Evolutionary conservation across 2,797 vertebrate species (phyloP).

Genomic region (Propithecus perrieri): DNA sequence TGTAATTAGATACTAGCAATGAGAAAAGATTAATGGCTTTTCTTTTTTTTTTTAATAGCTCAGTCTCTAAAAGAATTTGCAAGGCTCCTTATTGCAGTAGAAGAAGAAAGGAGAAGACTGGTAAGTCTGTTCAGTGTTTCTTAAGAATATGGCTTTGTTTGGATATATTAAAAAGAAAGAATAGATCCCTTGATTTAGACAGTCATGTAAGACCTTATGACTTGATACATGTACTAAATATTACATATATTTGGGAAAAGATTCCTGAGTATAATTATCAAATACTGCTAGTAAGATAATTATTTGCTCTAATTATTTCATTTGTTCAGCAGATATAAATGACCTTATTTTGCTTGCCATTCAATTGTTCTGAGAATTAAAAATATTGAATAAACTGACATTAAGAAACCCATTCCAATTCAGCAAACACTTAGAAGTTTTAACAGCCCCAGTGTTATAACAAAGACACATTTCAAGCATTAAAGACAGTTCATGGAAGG

Average conservation of each 20-base stretch:
- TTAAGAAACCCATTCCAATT: neutral
- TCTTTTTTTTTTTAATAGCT: constrained; percentile 83
- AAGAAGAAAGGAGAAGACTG: constrained; percentile 95
- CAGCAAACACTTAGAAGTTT: neutral
- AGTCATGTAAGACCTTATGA: neutral
- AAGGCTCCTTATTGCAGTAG: constrained; percentile 94
- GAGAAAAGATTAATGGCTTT: neutral
- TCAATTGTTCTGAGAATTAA: neutral
- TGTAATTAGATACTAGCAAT: neutral
- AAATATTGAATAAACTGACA: neutral
- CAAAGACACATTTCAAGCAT: neutral
- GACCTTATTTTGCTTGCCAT: constrained; percentile 7
- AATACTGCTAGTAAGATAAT: neutral
- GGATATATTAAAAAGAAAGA: neutral
- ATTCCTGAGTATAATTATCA: neutral
- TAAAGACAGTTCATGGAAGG: neutral
- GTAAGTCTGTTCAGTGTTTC: constrained; percentile 85
- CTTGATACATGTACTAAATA: neutral
- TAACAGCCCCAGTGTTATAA: neutral
- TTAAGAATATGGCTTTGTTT: neutral
- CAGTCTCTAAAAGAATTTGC: constrained; percentile 98
- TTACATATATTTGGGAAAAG: neutral
- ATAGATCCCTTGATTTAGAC: neutral
- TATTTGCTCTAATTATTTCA: neutral
- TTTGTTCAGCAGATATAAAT: neutral